phyloP scores from a whole-genome alignment of 2,888 invertebrate species.

The Parasteatoda lunata region DNA sequence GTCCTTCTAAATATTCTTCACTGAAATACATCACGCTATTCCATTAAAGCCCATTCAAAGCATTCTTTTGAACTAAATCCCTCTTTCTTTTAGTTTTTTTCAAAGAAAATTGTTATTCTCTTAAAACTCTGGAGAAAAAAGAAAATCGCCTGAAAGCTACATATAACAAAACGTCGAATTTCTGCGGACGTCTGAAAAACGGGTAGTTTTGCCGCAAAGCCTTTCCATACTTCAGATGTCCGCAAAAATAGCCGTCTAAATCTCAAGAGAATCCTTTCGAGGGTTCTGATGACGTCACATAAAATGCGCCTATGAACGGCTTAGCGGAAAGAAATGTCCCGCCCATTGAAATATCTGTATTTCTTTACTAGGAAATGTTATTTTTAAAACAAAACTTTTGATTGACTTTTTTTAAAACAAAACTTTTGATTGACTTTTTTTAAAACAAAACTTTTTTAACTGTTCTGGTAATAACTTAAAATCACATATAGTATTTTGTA shows the following conservation, averaged over 20 bases:
- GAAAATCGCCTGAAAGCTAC: conserved; percentile 28
- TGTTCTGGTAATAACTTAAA: too few species aligned
- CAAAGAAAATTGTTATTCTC: neutral
- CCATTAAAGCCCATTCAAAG: too few species aligned
- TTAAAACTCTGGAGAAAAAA: neutral
- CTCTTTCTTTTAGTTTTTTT: too few species aligned
- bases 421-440: too few species aligned
- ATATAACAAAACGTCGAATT: conserved; percentile 36
- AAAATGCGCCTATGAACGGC: neutral
- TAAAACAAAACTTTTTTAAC: too few species aligned
- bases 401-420: too few species aligned
- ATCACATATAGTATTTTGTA: too few species aligned
- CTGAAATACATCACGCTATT: too few species aligned
- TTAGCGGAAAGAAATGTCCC: neutral
- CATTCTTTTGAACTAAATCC: too few species aligned
- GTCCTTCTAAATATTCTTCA: too few species aligned
- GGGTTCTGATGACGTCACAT: conserved; percentile 31
- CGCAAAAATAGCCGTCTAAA: conserved; percentile 37
- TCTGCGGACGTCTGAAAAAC: conserved; percentile 33
- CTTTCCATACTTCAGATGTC: conserved; percentile 46
- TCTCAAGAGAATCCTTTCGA: conserved; percentile 5
- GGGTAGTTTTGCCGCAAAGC: conserved; percentile 13
- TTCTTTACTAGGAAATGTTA: too few species aligned
- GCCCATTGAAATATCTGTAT: neutral
- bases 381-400: too few species aligned